Conservation (phyloP, 2,888 invertebrate genomes). For the Tetrapedia diversipes region DNA sequence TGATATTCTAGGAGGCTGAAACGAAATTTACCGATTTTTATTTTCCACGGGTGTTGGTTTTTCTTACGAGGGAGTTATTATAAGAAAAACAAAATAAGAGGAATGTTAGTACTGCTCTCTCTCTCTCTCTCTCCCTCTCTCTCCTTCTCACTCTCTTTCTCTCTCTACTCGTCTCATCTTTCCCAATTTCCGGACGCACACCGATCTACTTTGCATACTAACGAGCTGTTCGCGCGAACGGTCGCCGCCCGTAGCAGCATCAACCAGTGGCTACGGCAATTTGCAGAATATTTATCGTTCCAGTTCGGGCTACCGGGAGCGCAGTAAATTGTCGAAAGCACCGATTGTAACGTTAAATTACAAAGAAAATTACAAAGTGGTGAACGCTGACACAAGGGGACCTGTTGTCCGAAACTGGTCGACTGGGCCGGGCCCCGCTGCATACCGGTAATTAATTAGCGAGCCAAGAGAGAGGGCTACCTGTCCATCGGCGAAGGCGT, state of each 20-base stretch:
- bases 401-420: conserved; percentile 11
- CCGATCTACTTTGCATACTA: conserved; percentile 10
- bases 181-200: not conserved
- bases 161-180: too few species aligned
- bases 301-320: not conserved
- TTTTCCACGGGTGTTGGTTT: too few species aligned
- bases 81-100: too few species aligned
- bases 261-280: not conserved
- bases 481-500: not conserved
- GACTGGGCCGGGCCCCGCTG: not conserved
- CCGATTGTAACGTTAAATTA: conserved; percentile 28
- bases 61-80: too few species aligned
- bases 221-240: not conserved
- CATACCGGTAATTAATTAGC: conserved; percentile 33
- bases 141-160: too few species aligned
- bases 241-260: not conserved
- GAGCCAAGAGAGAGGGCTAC: not conserved
- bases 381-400: not conserved
- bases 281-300: conserved; percentile 28
- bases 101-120: too few species aligned
- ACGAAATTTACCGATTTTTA: too few species aligned
- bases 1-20: too few species aligned
- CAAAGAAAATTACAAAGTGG: conserved; percentile 45
- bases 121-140: too few species aligned
- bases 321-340: conserved; percentile 31